These are phyloP conservation scores for Cataglyphis altisquamis DNA, from an alignment of 2,888 invertebrate genomes.

Conservation along the genomic window DNA sequence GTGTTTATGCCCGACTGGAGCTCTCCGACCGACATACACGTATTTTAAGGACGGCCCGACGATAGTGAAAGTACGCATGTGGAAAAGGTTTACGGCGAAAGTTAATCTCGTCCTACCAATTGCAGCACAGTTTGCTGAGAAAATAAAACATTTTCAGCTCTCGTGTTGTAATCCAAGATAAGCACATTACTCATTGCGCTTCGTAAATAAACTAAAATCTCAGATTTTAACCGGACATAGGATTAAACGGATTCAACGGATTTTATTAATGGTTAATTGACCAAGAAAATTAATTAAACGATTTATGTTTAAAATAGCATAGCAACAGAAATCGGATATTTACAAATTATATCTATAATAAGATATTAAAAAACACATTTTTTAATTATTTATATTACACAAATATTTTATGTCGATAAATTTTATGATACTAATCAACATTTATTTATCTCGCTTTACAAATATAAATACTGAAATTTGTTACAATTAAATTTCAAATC, in stretches of 20 bases:
- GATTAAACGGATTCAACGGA: conserved; percentile 17
- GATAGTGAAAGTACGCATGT: conserved; percentile 36
- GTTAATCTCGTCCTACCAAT: conserved; percentile 37
- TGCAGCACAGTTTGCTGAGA: background rate
- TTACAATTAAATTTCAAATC: conserved; percentile 8
- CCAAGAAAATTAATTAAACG: conserved; percentile 9
- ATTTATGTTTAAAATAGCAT: background rate
- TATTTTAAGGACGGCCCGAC: conserved; percentile 21
- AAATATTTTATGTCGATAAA: background rate
- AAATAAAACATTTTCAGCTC: background rate
- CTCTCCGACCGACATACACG: conserved; percentile 1
- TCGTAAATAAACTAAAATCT: conserved; percentile 25
- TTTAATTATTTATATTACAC: background rate
- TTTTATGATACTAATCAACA: background rate
- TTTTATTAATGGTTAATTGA: conserved; percentile 10
- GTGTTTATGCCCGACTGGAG: conserved; percentile 46
- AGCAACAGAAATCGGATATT: background rate
- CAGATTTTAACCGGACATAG: conserved; percentile 1
- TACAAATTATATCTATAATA: background rate
- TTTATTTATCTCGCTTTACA: background rate
- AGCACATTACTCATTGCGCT: background rate
- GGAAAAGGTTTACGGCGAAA: conserved; percentile 31
- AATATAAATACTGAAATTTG: background rate
- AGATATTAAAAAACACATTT: background rate
- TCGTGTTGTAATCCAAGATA: conserved; percentile 27